Evolutionary conservation across 2,797 vertebrate species (phyloP).

Genomic region (Fistularia commersonii): DNA sequence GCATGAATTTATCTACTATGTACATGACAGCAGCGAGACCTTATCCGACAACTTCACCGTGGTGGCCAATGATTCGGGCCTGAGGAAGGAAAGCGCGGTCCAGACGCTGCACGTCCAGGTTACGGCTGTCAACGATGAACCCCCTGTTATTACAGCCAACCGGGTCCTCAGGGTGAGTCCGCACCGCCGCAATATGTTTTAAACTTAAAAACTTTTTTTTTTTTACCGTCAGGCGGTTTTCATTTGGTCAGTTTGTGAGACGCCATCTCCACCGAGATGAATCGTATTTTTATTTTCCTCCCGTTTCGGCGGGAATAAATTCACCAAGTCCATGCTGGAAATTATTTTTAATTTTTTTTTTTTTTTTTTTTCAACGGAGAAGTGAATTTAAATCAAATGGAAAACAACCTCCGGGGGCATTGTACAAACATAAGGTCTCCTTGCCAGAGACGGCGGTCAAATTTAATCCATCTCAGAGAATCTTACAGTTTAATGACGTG

Average conservation of each 20-base stretch:
- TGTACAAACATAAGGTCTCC: conserved; percentile 1
- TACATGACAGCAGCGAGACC: conserved; percentile 86
- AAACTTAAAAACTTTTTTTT: conserved; percentile 40
- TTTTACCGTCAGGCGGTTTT: conserved; percentile 46
- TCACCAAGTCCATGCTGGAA: neutral
- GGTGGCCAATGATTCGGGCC: conserved; percentile 78
- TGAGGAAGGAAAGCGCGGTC: conserved; percentile 83
- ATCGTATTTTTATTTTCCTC: too few species aligned
- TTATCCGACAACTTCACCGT: conserved; percentile 82
- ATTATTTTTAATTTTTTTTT: conserved; percentile 10
- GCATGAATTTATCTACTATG: conserved; percentile 84
- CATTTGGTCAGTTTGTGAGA: conserved; percentile 43
- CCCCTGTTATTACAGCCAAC: conserved; percentile 83
- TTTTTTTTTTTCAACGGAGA: conserved; percentile 11
- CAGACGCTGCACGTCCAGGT: conserved; percentile 80
- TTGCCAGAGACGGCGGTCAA: conserved; percentile 10
- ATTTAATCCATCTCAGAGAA: conserved; percentile 18
- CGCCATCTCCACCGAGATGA: conserved; percentile 2
- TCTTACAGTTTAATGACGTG: conserved; percentile 21
- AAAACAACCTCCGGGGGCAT: conserved; percentile 11
- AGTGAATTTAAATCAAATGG: conserved; percentile 18
- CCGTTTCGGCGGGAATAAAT: too few species aligned
- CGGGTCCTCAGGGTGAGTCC: conserved; percentile 85
- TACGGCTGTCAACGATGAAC: conserved; percentile 84
- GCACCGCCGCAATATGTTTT: conserved; percentile 56